A percentile compares a stretch with the other conserved stretches of the same genome.
These are phyloP conservation scores for Drosophila pseudoananassae DNA, from an alignment of 1,140 invertebrate species.

Conservation along the genomic window DNA sequence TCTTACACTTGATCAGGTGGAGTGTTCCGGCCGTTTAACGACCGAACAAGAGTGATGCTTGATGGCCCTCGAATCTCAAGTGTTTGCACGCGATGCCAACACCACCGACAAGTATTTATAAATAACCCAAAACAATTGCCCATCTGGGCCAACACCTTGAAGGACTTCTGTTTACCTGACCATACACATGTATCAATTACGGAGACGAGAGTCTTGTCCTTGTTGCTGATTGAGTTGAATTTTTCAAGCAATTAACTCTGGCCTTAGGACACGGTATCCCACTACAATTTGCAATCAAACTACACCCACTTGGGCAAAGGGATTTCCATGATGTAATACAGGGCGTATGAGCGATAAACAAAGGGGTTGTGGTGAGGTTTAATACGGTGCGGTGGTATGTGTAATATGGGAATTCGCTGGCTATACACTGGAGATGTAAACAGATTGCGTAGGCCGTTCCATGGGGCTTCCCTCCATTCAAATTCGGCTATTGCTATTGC, in stretches of 20 bases:
- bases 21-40: constrained; percentile 52
- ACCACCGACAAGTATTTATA: constrained; percentile 1
- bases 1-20: not conserved
- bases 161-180: constrained; percentile 1
- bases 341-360: constrained; percentile 30
- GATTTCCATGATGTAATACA: constrained; percentile 43
- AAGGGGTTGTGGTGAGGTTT: constrained; percentile 19
- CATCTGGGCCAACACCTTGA: constrained; percentile 35
- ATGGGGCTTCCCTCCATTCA: constrained; percentile 4
- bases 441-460: constrained; percentile 28
- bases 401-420: constrained; percentile 16
- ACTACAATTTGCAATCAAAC: constrained; percentile 61
- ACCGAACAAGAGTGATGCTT: constrained; percentile 47
- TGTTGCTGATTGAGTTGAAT: constrained; percentile 74
- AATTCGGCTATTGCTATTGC: constrained; percentile 15
- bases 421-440: constrained; percentile 18
- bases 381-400: constrained; percentile 42
- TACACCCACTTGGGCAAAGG: not conserved
- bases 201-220: constrained; percentile 22
- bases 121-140: constrained; percentile 30
- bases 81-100: constrained; percentile 39
- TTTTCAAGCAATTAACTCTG: constrained; percentile 76
- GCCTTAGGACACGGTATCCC: constrained; percentile 45
- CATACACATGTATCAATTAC: constrained; percentile 21
- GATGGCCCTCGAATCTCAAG: constrained; percentile 13